Evolutionary conservation across 2,113 vertebrate species (phyloP).

Genomic region (Formicarius rufipectus): DNA sequence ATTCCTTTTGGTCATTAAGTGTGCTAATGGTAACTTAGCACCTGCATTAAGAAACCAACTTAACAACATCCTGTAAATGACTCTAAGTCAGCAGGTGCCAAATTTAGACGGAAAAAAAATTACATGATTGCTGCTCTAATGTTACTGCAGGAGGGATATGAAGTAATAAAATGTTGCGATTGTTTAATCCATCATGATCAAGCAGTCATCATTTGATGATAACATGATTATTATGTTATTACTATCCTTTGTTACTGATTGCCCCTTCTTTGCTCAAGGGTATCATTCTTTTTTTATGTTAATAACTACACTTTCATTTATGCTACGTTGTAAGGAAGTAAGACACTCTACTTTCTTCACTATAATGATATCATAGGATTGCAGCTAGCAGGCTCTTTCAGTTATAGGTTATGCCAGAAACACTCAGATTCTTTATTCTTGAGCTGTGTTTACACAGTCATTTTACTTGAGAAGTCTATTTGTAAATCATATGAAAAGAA

Average conservation of each 20-base stretch:
- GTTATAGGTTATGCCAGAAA: neutral
- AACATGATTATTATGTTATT: conserved; percentile 66
- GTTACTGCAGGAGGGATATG: conserved; percentile 45
- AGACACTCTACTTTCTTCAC: neutral
- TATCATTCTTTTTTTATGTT: conserved; percentile 32
- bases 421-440: neutral
- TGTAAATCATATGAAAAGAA: neutral
- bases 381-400: neutral
- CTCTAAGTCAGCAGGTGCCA: conserved; percentile 47
- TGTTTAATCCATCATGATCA: conserved; percentile 72
- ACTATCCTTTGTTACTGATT: conserved; percentile 55
- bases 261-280: conserved; percentile 47
- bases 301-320: conserved; percentile 23
- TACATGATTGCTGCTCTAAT: conserved; percentile 23
- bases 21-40: conserved; percentile 42
- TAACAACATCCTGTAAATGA: conserved; percentile 54
- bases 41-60: conserved; percentile 43
- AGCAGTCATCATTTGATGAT: conserved; percentile 51
- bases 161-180: conserved; percentile 59
- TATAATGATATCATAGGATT: neutral
- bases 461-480: neutral
- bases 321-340: neutral
- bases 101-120: conserved; percentile 39
- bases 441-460: neutral
- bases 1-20: conserved; percentile 58